Conservation (phyloP, 2,888 invertebrate species). For the Nomada ferruginata region DNA sequence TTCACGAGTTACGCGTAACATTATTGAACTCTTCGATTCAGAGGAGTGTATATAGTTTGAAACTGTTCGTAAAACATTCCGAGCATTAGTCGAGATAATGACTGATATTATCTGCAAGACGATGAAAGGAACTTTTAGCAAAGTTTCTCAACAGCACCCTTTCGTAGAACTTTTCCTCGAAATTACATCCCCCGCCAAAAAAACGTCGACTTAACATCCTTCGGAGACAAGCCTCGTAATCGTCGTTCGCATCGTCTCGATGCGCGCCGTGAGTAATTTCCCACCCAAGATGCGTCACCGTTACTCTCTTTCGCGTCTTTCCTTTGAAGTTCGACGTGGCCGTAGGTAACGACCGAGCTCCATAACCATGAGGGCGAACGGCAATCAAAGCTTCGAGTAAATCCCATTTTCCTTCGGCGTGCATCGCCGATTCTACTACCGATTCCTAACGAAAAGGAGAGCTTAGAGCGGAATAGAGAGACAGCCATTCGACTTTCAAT, state of each 20-base stretch:
- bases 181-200: background rate
- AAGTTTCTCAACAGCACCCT: background rate
- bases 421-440: conserved; percentile 36
- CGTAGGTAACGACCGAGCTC: conserved; percentile 26
- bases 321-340: conserved; percentile 26
- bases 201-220: conserved; percentile 12
- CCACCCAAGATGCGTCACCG: background rate
- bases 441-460: conserved; percentile 5
- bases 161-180: no score
- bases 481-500: conserved; percentile 46
- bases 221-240: background rate
- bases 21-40: no score
- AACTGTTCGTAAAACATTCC: background rate
- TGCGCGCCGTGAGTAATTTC: conserved; percentile 15
- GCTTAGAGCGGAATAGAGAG: no score
- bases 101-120: background rate
- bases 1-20: no score
- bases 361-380: conserved; percentile 19
- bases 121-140: background rate
- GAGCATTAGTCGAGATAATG: background rate
- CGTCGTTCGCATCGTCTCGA: conserved; percentile 1
- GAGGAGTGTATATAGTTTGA: no score
- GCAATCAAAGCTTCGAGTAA: conserved; percentile 39
- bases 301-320: conserved; percentile 1
- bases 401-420: conserved; percentile 32